Percentiles rank a stretch among this genome's conserved stretches.
These are phyloP conservation scores for Petrolisthes manimaculis DNA, from an alignment of 2,888 invertebrate genomes.

Conservation along the genomic window DNA sequence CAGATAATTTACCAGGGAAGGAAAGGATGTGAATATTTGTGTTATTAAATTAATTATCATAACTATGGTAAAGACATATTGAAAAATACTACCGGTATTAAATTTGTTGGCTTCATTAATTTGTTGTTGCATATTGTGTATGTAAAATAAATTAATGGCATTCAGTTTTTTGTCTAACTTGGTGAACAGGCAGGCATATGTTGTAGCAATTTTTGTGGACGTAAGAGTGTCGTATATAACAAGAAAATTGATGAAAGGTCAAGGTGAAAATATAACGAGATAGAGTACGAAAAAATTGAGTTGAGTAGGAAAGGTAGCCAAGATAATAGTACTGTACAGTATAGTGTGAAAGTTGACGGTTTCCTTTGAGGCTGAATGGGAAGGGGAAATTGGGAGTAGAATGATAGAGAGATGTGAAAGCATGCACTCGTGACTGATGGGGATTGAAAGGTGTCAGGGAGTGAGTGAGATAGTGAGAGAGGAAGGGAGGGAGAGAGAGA, in stretches of 20 bases:
- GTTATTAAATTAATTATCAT: too few relatives aligned
- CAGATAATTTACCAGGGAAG: not conserved
- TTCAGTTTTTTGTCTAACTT: too few relatives aligned
- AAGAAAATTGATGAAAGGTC: not conserved
- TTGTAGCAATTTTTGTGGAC: not conserved
- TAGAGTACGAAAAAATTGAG: not conserved
- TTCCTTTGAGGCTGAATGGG: too few relatives aligned
- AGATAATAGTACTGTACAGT: too few relatives aligned
- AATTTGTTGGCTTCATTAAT: too few relatives aligned
- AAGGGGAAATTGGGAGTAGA: too few relatives aligned
- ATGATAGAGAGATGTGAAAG: too few relatives aligned
- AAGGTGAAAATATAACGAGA: not conserved
- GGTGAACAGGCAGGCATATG: not conserved
- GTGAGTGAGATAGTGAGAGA: not conserved
- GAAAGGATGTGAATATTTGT: not conserved
- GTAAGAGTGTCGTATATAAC: not conserved
- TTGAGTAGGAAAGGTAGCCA: not conserved
- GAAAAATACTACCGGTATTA: too few relatives aligned
- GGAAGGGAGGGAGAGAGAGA: slow-evolving; percentile 15
- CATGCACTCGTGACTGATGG: not conserved
- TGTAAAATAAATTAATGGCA: too few relatives aligned
- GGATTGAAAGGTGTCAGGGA: not conserved
- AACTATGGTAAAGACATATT: too few relatives aligned
- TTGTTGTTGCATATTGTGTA: too few relatives aligned
- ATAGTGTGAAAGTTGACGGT: too few relatives aligned